Conservation (phyloP, 2,113 vertebrate genomes). For the Lasiurus cinereus region DNA sequence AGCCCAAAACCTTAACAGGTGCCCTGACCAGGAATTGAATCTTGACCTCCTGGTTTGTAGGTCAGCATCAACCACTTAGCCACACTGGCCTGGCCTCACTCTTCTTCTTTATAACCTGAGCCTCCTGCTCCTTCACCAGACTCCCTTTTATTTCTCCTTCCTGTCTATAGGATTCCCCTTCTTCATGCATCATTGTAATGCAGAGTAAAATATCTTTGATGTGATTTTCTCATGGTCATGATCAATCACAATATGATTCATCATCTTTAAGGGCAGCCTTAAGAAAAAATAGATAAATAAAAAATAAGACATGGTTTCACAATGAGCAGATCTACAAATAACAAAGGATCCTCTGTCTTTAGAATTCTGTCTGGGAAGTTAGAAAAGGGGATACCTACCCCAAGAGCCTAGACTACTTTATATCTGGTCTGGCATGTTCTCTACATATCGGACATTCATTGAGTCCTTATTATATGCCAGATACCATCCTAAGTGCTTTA, state of each 20-base stretch:
- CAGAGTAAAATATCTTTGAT: neutral
- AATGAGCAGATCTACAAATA: neutral
- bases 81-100: neutral
- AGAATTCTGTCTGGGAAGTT: neutral
- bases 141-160: neutral
- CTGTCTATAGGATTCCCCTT: neutral
- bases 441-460: neutral
- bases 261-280: neutral
- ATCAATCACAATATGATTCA: neutral
- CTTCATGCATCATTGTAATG: neutral
- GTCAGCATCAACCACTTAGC: too few relatives aligned
- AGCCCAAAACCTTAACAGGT: too few relatives aligned
- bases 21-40: too few relatives aligned
- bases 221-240: neutral
- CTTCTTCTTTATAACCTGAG: neutral
- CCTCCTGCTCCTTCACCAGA: neutral
- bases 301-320: neutral
- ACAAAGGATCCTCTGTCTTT: neutral
- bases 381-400: neutral
- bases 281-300: conserved; percentile 22
- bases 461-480: neutral
- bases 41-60: too few relatives aligned
- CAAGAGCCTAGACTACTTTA: neutral
- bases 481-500: neutral
- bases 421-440: neutral